Conservation (phyloP, 2,113 vertebrate species). For the Gavia stellata region DNA sequence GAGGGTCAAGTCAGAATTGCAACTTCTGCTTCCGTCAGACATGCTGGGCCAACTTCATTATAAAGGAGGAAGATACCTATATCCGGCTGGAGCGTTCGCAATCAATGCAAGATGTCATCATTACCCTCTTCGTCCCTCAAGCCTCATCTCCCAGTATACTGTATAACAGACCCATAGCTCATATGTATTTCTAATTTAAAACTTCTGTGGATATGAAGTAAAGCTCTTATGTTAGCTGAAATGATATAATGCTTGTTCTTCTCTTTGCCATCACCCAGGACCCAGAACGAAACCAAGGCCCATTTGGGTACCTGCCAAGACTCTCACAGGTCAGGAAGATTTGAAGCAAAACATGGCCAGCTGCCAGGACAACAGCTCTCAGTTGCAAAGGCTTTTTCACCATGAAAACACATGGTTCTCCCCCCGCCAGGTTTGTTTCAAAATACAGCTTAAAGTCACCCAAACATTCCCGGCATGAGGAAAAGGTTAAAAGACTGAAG, state of each 20-base stretch:
- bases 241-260: background rate
- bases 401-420: background rate
- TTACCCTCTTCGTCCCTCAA: background rate
- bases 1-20: background rate
- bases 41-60: background rate
- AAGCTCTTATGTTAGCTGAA: background rate
- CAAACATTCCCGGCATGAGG: background rate
- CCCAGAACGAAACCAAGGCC: background rate
- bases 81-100: background rate
- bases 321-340: background rate
- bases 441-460: background rate
- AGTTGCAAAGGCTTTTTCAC: background rate
- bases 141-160: background rate
- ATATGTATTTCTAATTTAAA: background rate
- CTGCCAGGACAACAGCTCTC: background rate
- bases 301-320: too few relatives aligned
- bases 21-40: background rate
- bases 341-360: background rate
- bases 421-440: background rate
- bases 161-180: background rate
- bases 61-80: background rate
- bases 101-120: background rate
- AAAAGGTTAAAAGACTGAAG: background rate
- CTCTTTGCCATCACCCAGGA: background rate
- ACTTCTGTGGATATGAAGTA: background rate